phyloP scores from a whole-genome alignment of 2,888 invertebrate species.

The Drosophila incognita region DNA sequence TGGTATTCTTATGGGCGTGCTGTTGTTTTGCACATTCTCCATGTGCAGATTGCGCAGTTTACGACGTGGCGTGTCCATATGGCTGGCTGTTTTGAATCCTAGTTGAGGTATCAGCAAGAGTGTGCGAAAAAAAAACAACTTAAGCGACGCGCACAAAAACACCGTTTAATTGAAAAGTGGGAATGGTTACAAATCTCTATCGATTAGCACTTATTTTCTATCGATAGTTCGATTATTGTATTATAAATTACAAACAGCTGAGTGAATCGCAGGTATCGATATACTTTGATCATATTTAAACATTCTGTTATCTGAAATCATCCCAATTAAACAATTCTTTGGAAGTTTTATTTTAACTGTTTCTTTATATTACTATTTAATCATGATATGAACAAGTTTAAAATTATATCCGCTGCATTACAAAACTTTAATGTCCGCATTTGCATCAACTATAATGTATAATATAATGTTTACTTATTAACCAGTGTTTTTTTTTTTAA shows the following conservation, averaged over 20 bases:
- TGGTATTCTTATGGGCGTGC: constrained; percentile 87
- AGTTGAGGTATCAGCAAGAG: background rate
- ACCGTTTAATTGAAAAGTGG: constrained; percentile 56
- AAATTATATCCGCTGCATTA: background rate
- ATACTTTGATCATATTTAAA: background rate
- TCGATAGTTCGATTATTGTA: constrained; percentile 5
- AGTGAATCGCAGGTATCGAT: background rate
- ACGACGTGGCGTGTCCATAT: constrained; percentile 78
- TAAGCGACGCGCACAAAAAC: constrained; percentile 56
- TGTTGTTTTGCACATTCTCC: constrained; percentile 68
- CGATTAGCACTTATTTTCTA: constrained; percentile 11
- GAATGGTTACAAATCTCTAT: constrained; percentile 34
- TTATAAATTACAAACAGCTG: background rate
- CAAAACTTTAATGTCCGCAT: background rate
- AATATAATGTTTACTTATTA: background rate
- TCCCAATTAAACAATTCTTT: background rate
- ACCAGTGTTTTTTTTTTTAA: background rate
- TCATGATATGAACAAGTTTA: background rate
- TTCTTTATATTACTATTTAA: background rate
- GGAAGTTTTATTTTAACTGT: background rate
- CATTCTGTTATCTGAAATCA: background rate
- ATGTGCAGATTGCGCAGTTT: constrained; percentile 72
- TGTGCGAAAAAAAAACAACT: constrained; percentile 8
- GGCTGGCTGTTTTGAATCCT: background rate
- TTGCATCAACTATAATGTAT: background rate